Conservation (phyloP, 2,888 invertebrate genomes). For the Aricia artaxerxes region DNA sequence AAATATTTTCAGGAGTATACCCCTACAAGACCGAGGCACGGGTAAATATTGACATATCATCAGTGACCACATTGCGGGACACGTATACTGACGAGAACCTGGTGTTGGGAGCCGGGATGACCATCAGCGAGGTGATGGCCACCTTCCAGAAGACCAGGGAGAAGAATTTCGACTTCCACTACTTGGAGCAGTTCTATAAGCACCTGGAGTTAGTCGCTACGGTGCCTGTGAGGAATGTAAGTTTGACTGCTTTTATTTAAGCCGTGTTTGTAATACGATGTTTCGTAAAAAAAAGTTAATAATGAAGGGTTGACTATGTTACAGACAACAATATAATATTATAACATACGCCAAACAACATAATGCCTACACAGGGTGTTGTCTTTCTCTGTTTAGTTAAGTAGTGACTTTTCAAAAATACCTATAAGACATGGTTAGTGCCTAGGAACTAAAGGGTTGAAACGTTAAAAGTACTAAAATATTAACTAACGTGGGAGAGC, state of each 20-base stretch:
- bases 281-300: too few relatives aligned
- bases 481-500: too few relatives aligned
- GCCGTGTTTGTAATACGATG: too few relatives aligned
- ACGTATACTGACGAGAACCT: conserved; percentile 62
- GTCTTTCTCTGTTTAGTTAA: too few relatives aligned
- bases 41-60: conserved; percentile 82
- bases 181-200: conserved; percentile 78
- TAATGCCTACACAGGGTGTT: too few relatives aligned
- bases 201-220: conserved; percentile 86
- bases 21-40: conserved; percentile 64
- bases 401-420: too few relatives aligned
- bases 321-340: too few relatives aligned
- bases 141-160: conserved; percentile 61
- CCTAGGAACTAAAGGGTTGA: too few relatives aligned
- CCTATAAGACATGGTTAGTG: too few relatives aligned
- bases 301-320: too few relatives aligned
- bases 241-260: conserved; percentile 45
- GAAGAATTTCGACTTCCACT: conserved; percentile 76
- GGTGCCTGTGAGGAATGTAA: conserved; percentile 86
- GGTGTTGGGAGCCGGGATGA: conserved; percentile 80
- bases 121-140: conserved; percentile 78
- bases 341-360: too few relatives aligned
- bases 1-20: conserved; percentile 64
- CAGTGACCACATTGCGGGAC: conserved; percentile 74
- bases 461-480: too few relatives aligned